Evolutionary conservation across 2,888 invertebrate species (phyloP), one percentile per base, ranked within the genome.

Genomic region (Leptothorax acervorum): DNA sequence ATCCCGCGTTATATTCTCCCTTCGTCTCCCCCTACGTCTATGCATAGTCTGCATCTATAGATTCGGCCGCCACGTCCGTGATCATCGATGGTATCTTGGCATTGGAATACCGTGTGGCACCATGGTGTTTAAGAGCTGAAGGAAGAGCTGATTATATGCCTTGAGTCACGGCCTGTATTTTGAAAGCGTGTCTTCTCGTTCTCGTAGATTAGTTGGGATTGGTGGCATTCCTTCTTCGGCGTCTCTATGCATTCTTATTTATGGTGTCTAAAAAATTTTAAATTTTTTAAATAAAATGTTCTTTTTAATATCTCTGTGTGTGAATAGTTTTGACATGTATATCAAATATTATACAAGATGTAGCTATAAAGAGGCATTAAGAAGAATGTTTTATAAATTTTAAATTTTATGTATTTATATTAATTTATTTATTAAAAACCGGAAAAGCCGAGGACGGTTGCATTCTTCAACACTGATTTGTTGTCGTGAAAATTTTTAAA

Each of bases 81-180:
- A 51, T 63, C 76, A 76, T 18, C n/a, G 23, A 48, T 66, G 81
- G 62, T 86, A 23, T 85, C 66, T 57, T 42, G 60, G 70, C 83
- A 35, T 63, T 35, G 73, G 23, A 82, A 63, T 35, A 84, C 39
- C 65, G 23, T 65, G 66, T 70, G 51, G 55, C 68, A 86, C 57
- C 73, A 62, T 85, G 82, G 65, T 86, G 85, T 87, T 91, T 90
- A 90, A 90, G 87, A 88, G 84, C 83, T 12, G 82, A 86, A 89
- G 86, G 90, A 90, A 91, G 28, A 48, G 89, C 86, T 93, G 93
- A 93, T 93, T 93, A 93, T 91, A 93, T 90, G 92, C 91, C 90
- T 88, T 86, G 89, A 90, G 91, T 89, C 86, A 90, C 86, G 88
- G 89, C 65, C 89, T 85, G 90, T 89, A 90, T 91, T 90, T 91